Base-by-base conservation (phyloP, 2,113 vertebrate species). In the Plotosus lineatus region DNA sequence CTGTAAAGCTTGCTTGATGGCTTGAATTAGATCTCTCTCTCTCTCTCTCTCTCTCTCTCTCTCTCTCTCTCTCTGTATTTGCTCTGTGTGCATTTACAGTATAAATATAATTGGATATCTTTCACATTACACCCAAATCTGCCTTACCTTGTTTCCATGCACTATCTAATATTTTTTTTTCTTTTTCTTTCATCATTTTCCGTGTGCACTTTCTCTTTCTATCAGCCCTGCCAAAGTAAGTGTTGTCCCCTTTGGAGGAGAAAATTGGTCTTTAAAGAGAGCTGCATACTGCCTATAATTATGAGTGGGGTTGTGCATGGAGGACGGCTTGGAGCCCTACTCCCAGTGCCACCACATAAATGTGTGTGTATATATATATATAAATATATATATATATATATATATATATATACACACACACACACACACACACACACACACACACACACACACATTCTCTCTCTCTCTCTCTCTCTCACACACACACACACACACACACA, bases 211-310 rank as follows among this genome's bases (percentile, higher is more conserved):
- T 87, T 77, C 83, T 76, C 40, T 80, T 73, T 72, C 71, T 86
- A 88, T 85, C 73, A 85, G 84, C 63, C 77, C 42, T 83, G 85
- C 88, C 87, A 85, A 89, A 89, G 68, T 75, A 81, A 90, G 89
- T 85, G 86, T 80, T 90, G 85, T 88, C 77, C 81, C 65, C 86
- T 89, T 88, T 85, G 89, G 88, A 90, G 78, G 12, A 84, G 86
- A 90, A 90, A 90, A 87, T 80, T 79, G 85, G 65, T 87, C 84
- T 89, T 85, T 88, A 89, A 89, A 88, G 83, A 82, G 80, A 87
- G 85, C 89, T 91, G 89, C 89, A 89, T 88, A 91, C 90, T 90
- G 92, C 90, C 92, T 92, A 86, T 93, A 93, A 93, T 94, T 94
- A 93, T 89, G 88, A 90, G 87, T 85, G 90, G 91, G 81, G 86